These are phyloP conservation scores for Etheostoma nigrum DNA, from an alignment of 2,797 vertebrate genomes.

Conservation along the genomic window DNA sequence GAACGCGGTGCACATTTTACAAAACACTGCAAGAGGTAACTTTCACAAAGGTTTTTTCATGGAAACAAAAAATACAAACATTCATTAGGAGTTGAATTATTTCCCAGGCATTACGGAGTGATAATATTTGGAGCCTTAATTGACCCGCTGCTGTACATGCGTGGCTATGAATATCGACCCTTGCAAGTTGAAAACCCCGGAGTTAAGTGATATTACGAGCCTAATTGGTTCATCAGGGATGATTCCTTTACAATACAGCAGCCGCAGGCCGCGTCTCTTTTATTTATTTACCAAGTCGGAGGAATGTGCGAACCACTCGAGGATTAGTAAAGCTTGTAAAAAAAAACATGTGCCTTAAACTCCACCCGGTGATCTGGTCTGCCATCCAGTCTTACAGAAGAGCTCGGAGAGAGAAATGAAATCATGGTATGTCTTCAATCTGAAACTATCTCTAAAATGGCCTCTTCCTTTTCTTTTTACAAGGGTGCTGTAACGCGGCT, in stretches of 20 bases:
- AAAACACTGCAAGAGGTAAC: conserved; percentile 43
- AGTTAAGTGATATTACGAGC: conserved; percentile 76
- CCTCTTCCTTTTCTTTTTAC: conserved; percentile 82
- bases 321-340: conserved; percentile 69
- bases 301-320: conserved; percentile 62
- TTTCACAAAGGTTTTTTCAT: conserved; percentile 58
- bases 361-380: conserved; percentile 64
- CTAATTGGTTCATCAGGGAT: conserved; percentile 82
- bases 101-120: conserved; percentile 59
- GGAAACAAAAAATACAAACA: conserved; percentile 36
- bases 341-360: conserved; percentile 35
- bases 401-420: conserved; percentile 8
- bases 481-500: conserved; percentile 86
- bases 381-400: conserved; percentile 59
- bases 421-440: conserved; percentile 46
- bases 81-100: conserved; percentile 61
- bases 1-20: conserved; percentile 47
- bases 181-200: conserved; percentile 73
- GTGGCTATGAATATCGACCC: conserved; percentile 78
- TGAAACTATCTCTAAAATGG: conserved; percentile 69
- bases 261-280: conserved; percentile 64
- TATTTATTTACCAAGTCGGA: conserved; percentile 31
- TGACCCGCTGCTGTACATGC: conserved; percentile 69
- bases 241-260: conserved; percentile 71
- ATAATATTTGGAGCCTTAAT: conserved; percentile 74